phyloP scores from a whole-genome alignment of 2,888 invertebrate species.

The Mesodorylaimus sp. region DNA sequence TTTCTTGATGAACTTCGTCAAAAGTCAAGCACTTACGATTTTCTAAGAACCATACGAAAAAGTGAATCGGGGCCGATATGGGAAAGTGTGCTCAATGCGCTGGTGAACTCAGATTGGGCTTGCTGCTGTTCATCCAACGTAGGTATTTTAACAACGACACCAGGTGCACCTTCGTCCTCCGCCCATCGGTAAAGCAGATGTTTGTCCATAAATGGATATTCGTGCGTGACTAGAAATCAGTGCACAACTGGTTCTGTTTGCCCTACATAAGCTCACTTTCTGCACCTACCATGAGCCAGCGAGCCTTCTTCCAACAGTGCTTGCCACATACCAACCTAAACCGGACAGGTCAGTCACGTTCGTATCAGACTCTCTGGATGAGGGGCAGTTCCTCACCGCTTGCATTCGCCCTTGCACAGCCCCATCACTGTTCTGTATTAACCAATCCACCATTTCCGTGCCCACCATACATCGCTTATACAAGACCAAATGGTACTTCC shows the following conservation, averaged over 20 bases:
- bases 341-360: too few relatives aligned
- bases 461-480: slow-evolving; percentile 48
- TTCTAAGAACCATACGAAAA: slow-evolving; percentile 57
- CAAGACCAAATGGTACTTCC: slow-evolving; percentile 34
- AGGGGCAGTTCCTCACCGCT: too few relatives aligned
- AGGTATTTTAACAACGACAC: slow-evolving; percentile 31
- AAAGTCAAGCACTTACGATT: slow-evolving; percentile 44
- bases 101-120: slow-evolving; percentile 50
- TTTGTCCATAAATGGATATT: slow-evolving; percentile 63
- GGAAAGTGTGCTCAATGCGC: slow-evolving; percentile 46
- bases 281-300: slow-evolving; percentile 48
- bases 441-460: slow-evolving; percentile 61
- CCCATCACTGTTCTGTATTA: slow-evolving; percentile 41
- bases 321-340: slow-evolving; percentile 76
- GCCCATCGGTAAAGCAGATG: slow-evolving; percentile 61
- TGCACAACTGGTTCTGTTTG: slow-evolving; percentile 7
- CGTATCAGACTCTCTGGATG: too few relatives aligned
- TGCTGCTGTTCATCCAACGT: slow-evolving; percentile 34
- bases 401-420: slow-evolving; percentile 46
- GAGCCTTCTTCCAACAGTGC: slow-evolving; percentile 58
- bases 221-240: slow-evolving; percentile 45
- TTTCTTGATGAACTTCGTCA: not conserved
- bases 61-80: slow-evolving; percentile 58
- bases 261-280: not conserved
- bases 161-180: slow-evolving; percentile 38